Percentiles rank a stretch among this genome's conserved stretches.
phyloP scores from a whole-genome alignment of 2,888 invertebrate genomes.

The Diarsia rubi region DNA sequence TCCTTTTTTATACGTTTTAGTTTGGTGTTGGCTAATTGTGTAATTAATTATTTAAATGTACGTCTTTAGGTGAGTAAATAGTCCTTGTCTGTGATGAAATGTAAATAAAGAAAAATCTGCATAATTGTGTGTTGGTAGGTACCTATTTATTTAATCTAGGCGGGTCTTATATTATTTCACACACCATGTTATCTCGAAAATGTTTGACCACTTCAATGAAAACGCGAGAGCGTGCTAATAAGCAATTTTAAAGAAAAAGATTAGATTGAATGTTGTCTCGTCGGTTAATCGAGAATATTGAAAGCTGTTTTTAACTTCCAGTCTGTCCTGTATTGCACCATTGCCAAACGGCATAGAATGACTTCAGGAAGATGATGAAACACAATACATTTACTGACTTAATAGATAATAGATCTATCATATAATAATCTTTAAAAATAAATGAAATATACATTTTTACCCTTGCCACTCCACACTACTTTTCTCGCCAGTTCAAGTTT shows the following conservation, averaged over 20 bases:
- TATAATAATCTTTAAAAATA: background rate
- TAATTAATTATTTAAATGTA: constrained; percentile 14
- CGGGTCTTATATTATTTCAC: background rate
- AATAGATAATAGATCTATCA: background rate
- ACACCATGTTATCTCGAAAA: background rate
- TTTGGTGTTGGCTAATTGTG: constrained; percentile 17
- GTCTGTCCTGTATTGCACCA: background rate
- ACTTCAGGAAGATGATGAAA: background rate
- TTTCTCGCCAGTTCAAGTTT: too few species aligned
- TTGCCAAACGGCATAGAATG: background rate
- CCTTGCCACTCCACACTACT: background rate
- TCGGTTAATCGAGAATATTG: background rate
- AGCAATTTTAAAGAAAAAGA: background rate
- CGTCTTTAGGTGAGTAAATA: constrained; percentile 2
- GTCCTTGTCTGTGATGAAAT: constrained; percentile 25
- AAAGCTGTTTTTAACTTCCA: background rate
- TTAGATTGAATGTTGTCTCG: background rate
- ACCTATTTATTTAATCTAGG: background rate
- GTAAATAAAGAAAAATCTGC: constrained; percentile 6
- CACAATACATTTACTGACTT: background rate
- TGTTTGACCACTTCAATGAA: background rate
- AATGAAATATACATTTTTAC: background rate
- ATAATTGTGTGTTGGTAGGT: background rate
- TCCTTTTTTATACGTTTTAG: constrained; percentile 6
- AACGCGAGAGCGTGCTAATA: background rate